A percentile compares a stretch with the other conserved stretches of the same genome.
Evolutionary conservation across 92 coral and sea anemone genomes (phyloP).

Genomic region (Desmophyllum pertusum): DNA sequence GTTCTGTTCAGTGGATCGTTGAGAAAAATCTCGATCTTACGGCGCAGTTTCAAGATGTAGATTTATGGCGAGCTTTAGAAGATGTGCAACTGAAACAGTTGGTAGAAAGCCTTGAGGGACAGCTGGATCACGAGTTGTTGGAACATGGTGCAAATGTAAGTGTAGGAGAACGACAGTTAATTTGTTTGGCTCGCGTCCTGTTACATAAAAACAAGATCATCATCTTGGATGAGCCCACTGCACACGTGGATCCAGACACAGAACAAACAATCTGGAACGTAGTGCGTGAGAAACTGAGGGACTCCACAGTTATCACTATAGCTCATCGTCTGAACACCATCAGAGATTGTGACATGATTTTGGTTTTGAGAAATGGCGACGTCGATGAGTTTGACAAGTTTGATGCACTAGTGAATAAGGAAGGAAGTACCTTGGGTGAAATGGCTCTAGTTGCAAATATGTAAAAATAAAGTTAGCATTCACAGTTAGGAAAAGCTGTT

Average conservation of each 20-base stretch:
- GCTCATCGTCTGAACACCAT: slow-evolving; percentile 30
- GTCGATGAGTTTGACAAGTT: no score
- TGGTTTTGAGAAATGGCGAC: no score
- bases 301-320: slow-evolving; percentile 30
- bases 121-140: slow-evolving; percentile 57
- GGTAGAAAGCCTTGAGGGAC: slow-evolving; percentile 57
- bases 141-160: slow-evolving; percentile 76
- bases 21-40: no score
- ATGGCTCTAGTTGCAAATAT: no score
- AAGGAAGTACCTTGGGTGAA: no score
- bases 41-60: no score
- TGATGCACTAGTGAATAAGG: no score
- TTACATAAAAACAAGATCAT: slow-evolving; percentile 67
- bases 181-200: slow-evolving; percentile 75
- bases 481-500: no score
- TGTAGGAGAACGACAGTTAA: slow-evolving; percentile 75
- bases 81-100: no score
- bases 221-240: slow-evolving; percentile 82
- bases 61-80: no score
- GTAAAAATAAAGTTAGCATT: no score
- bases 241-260: slow-evolving; percentile 81
- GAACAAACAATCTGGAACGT: slow-evolving; percentile 42
- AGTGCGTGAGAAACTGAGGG: slow-evolving; percentile 21
- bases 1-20: no score
- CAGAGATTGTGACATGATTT: slow-evolving; percentile 16